A percentile compares a stretch with the other conserved stretches of the same genome.
phyloP scores from a whole-genome alignment of 2,113 vertebrate species.

The Vimba vimba region DNA sequence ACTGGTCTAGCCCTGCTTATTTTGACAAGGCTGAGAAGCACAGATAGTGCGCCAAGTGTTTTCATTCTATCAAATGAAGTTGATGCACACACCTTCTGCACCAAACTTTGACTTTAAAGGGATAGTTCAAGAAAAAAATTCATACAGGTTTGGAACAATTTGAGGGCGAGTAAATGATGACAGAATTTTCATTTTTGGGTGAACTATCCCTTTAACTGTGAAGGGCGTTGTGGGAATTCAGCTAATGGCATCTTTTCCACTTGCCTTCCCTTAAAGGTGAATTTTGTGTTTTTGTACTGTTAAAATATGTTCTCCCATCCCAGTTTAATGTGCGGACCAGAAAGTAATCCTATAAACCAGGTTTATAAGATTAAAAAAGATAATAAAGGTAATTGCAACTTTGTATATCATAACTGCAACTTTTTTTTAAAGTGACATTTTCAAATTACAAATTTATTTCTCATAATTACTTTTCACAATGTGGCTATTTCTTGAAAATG shows the following conservation, averaged over 20 bases:
- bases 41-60: not conserved
- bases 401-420: not conserved
- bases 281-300: not conserved
- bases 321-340: not conserved
- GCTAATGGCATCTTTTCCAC: not conserved
- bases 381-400: not conserved
- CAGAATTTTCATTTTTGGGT: too few species aligned
- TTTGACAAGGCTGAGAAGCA: conserved; percentile 34
- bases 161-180: too few species aligned
- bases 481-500: not conserved
- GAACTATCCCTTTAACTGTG: not conserved
- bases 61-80: not conserved
- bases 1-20: not conserved
- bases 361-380: not conserved
- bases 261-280: not conserved
- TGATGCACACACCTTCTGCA: not conserved
- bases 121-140: too few species aligned
- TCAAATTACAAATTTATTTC: not conserved
- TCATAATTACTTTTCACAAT: not conserved
- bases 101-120: conserved; percentile 5
- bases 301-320: not conserved
- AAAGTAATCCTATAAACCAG: not conserved
- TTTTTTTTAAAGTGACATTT: too few species aligned
- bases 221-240: not conserved
- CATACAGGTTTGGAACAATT: too few species aligned